A percentile compares a stretch with the other conserved stretches of the same genome.
These are phyloP conservation scores for Rhadinocentrus ornatus DNA, from an alignment of 2,797 vertebrate genomes.

Conservation along the genomic window DNA sequence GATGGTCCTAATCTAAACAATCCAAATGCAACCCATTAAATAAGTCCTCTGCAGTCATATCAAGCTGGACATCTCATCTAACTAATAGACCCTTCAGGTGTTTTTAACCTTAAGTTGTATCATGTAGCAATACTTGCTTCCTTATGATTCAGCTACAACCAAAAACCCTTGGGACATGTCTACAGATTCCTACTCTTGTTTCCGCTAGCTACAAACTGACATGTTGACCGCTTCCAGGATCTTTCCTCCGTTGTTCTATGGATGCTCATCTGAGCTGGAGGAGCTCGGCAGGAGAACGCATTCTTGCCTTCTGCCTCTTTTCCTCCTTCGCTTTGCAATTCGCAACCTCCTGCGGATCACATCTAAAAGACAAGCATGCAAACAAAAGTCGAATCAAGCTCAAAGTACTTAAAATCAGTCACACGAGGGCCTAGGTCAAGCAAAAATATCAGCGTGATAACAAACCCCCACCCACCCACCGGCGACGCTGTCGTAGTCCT, in stretches of 20 bases:
- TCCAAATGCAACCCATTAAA: background rate
- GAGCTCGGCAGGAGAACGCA: constrained; percentile 77
- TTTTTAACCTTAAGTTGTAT: background rate
- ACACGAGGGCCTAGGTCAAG: background rate
- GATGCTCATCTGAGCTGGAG: constrained; percentile 73
- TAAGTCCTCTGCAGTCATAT: background rate
- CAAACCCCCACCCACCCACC: constrained; percentile 74
- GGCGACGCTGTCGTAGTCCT: constrained; percentile 88
- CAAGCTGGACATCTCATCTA: background rate
- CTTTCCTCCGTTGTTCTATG: constrained; percentile 25
- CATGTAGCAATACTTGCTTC: background rate
- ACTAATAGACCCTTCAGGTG: background rate
- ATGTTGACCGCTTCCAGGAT: background rate
- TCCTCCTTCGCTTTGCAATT: constrained; percentile 74
- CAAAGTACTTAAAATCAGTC: background rate
- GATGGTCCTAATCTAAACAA: background rate
- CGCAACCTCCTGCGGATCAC: constrained; percentile 82
- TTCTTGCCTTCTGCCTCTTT: constrained; percentile 76
- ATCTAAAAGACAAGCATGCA: constrained; percentile 69
- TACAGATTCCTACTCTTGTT: background rate
- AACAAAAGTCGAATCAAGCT: background rate
- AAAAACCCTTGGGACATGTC: background rate
- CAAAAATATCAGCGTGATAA: too few species aligned
- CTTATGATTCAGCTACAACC: background rate
- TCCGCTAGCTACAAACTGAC: background rate